Base-by-base conservation (phyloP, 2,113 vertebrate species). In the Rhineura floridana region DNA sequence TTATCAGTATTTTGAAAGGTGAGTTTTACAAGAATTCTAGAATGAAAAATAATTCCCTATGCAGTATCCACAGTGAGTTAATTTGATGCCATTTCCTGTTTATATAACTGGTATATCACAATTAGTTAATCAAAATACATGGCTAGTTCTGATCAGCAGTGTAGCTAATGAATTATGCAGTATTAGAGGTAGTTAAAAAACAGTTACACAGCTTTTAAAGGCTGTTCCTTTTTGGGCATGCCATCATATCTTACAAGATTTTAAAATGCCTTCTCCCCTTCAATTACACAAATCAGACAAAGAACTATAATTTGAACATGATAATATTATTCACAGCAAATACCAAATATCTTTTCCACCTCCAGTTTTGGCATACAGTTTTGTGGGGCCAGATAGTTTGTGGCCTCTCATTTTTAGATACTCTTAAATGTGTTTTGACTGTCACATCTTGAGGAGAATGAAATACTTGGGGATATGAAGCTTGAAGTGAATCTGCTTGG, bases 1-100 rank as follows among this genome's bases (percentile, higher is more conserved):
- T 91, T 93, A 94, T 93, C 88, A 67, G 93, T 87, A 91, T 90
- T 95, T 90, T 90, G 82, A 91, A 94, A 93, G 79, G 84, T 65
- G 84, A 86, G 70, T 93, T 92, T 92, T 89, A 92, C 2, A 25
- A 89, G 86, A 95, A 93, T 92, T 93, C 87, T 83, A 91, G 84
- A 88, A 91, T 94, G 93, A 93, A 93, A 92, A 12, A 1, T 94
- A 95, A 95, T 93, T 92, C 90, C 63, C 67, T 88, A 89, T 89
- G 79, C 90, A 92, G 87, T 77, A 93, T 91, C 87, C 90, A 88
- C 76, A 73, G 44, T 93, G 92, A 92, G 55, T 1, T 93, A 94
- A 96, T 93, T 90, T 91, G 28, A 91, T 93, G 85, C 91, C 48
- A 88, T 91, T 94, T 93, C 85, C 88, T 91, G 81, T 92, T 95